Evolutionary conservation across 2,888 invertebrate species (phyloP), one percentile per base, ranked within the genome.

Genomic region (Leucophora obtusa): DNA sequence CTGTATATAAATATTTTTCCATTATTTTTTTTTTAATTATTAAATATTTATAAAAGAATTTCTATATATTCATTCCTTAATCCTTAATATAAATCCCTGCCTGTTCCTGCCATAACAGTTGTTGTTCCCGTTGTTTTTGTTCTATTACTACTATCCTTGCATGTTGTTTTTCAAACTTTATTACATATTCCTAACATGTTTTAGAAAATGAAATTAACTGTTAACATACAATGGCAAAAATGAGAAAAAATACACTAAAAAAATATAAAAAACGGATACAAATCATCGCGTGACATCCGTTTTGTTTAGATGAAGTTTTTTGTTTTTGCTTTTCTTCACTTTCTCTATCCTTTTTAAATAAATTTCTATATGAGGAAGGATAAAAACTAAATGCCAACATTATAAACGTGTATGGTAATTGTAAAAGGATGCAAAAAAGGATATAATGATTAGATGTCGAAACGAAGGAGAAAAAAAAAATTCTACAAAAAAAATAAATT

Each of bases 211-310:
- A 80, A 80, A 76, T 80, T 80, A 80, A 76, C 80, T 80, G 80
- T 69, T 80, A 59, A 73, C 72, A 73, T 68, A 59, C 58, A 72
- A 65, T 15, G 56, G 21, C 38, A 21, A 60, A 28, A 10, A 43
- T n/a, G 11, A 24, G 38, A 14, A 24, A 51, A 38, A 58, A 47
- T 38, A 28, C 11, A 53, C 15, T 28, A 60, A 58, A 50, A 68
- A 18, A 15, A 58, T 24, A 43, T 33, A 70, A 72, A 72, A 68
- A 76, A 69, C 72, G 76, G 80, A 76, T 69, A 76, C 76, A 73
- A 80, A 76, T 76, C 72, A 80, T 80, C 65, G 76, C 80, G 76
- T 80, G 80, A 73, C 76, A 80, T 80, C 80, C 80, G 80, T 76
- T 76, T 69, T 69, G 54, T 72, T 76, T 69, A 38, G 47, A 43